Base-by-base conservation (phyloP, 2,797 vertebrate species). In the Chiroxiphia lanceolata region DNA sequence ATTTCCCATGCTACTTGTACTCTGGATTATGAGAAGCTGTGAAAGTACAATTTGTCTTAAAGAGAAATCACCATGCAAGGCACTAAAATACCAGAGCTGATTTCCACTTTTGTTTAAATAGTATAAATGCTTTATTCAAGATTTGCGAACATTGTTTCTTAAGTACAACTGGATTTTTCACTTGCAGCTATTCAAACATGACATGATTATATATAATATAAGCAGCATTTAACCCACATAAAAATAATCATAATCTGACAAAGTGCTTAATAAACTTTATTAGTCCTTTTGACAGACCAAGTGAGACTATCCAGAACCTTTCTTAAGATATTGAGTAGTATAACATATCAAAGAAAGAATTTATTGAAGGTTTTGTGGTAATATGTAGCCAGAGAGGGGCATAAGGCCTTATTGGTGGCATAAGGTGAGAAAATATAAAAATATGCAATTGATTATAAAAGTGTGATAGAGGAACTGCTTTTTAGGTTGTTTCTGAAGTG, bases 221-320 rank as follows among this genome's bases (percentile, higher is more conserved):
- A 87, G 25, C 16, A 87, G 44, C 56, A 92, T 90, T 90, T 81
- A 87, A 76, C 34, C 50, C 47, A 79, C 38, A 69, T 76, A 76
- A 87, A 92, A 91, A 84, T 67, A 89, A 79, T 76, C 22, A 54
- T 57, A 75, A 94, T n/a, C 51, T 92, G 91, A 79, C 27, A 40
- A 89, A 90, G 9, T 51, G 25, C 50, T 72, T 71, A 64, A 27
- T 81, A 92, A 89, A 75, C 25, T 48, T 61, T 67, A 64, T 60
- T 70, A 77, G 36, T 71, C 12, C 69, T 69, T 61, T 79, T 74
- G 81, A 72, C 83, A 87, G 59, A 54, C 15, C 17, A 59, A 79
- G 23, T 64, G 34, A 94, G 36, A 48, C 21, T 69, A 68, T 34
- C 29, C 77, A 90, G 77, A 86, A 84, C 26, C 33, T 86, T 83